Conservation (phyloP, 2,797 vertebrate genomes). For the Babyrousa celebensis region DNA sequence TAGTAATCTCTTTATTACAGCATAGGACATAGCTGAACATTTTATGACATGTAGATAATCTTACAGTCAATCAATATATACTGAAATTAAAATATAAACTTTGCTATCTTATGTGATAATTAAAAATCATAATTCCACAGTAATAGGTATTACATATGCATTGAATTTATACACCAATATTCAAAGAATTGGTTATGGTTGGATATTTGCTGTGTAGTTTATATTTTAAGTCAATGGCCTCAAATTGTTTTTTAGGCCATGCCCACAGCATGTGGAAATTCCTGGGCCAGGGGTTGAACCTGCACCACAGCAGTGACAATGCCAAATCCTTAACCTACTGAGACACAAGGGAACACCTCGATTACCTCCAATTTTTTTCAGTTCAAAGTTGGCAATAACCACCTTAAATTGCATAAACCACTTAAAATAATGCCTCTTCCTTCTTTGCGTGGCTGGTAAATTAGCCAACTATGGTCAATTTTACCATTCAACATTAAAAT, state of each 20-base stretch:
- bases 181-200: neutral
- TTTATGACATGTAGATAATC: constrained; percentile 20
- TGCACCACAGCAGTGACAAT: too few relatives aligned
- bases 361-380: neutral
- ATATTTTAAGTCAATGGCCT: neutral
- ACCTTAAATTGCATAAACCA: neutral
- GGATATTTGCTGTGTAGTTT: neutral
- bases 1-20: constrained; percentile 45
- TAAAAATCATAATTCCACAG: neutral
- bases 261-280: too few relatives aligned
- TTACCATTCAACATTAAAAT: constrained; percentile 40
- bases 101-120: neutral
- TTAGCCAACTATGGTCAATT: neutral
- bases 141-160: neutral
- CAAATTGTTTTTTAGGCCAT: neutral
- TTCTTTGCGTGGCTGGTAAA: neutral
- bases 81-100: constrained; percentile 52
- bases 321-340: too few relatives aligned
- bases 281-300: too few relatives aligned
- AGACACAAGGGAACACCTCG: too few relatives aligned
- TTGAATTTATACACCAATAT: neutral
- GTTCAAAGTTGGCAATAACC: neutral
- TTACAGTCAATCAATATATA: constrained; percentile 53
- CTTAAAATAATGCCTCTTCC: neutral
- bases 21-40: constrained; percentile 71